Evolutionary conservation across 2,888 invertebrate species (phyloP), one percentile per base, ranked within the genome.

Genomic region (Zeuzera pyrina): DNA sequence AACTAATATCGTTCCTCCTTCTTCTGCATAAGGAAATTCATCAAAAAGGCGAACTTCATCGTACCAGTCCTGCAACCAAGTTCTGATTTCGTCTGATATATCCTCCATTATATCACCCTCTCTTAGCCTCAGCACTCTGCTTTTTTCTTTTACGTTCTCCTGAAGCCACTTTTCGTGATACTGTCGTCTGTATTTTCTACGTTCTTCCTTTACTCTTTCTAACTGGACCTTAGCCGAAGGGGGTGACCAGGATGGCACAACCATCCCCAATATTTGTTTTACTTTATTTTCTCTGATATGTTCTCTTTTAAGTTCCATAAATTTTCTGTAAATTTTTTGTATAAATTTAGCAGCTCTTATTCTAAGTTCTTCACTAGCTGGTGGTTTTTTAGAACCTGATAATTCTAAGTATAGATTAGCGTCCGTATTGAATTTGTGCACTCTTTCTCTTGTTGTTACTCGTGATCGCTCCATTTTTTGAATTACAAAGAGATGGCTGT

Each of bases 11-110:
- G 85, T 86, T 2, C 93, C 94, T 3, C 93, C 93, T 59, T 89
- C 87, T 19, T 88, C 87, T 19, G 86, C 87, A 38, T 87, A 87
- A 29, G 94, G 93, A 57, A 87, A 91, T 41, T 89, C 88, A 38
- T 93, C 92, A 55, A 93, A 92, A 29, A 79, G 66, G 14, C 79
- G 77, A 1, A 78, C 60, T 35, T 62, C 58, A 23, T 65, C 61
- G 66, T 90, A 83, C 89, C 90, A 92, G 33, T 87, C 73, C 28
- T 81, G 58, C 53, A 91, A 89, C 93, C 93, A 93, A 51, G 88
- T 87, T 35, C 90, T 81, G 34, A 94, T 87, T 74, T 93, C 92
- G 40, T 87, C 89, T 22, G 89, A 87, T 58, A 93, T 90, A 46
- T 90, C 89, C 54, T 93, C 93, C 69, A 90, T 87, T 41, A 92